These are phyloP conservation scores for Paramuricea clavata DNA, from an alignment of 92 coral and sea anemone genomes.

Conservation along the genomic window DNA sequence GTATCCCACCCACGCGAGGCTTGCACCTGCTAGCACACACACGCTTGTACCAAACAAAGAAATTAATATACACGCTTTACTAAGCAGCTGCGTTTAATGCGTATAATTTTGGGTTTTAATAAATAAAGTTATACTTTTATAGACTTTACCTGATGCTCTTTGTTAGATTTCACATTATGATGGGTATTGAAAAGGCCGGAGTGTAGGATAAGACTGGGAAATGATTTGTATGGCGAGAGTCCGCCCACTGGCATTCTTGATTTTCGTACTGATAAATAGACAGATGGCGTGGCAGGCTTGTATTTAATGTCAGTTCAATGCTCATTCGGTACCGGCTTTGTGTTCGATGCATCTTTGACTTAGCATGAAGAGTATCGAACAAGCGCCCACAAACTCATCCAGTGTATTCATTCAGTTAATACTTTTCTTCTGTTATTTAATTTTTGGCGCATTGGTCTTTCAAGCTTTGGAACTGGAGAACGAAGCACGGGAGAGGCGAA, in stretches of 20 bases:
- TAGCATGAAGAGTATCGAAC: slow-evolving; percentile 29
- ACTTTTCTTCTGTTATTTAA: slow-evolving; percentile 79
- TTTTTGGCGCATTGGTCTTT: slow-evolving; percentile 91
- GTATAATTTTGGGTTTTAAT: slow-evolving; percentile 8
- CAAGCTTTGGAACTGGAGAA: slow-evolving; percentile 96
- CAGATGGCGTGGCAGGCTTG: background rate
- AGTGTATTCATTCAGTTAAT: slow-evolving; percentile 76
- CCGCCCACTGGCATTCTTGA: slow-evolving; percentile 11
- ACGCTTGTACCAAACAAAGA: background rate
- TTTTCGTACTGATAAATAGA: slow-evolving; percentile 16
- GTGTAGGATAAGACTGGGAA: background rate
- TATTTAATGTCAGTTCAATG: slow-evolving; percentile 11
- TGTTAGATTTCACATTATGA: background rate
- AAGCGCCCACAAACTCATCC: slow-evolving; percentile 69
- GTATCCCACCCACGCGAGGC: background rate
- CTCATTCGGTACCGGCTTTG: background rate
- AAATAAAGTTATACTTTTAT: slow-evolving; percentile 11
- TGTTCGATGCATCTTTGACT: background rate
- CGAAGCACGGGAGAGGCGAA: slow-evolving; percentile 76
- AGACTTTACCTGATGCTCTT: background rate
- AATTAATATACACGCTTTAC: slow-evolving; percentile 19
- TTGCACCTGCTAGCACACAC: slow-evolving; percentile 26
- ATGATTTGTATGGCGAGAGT: background rate
- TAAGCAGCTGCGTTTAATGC: slow-evolving; percentile 19
- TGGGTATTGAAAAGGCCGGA: background rate